Conservation (phyloP, 2,113 vertebrate species). For the Muscicapa adusta region DNA sequence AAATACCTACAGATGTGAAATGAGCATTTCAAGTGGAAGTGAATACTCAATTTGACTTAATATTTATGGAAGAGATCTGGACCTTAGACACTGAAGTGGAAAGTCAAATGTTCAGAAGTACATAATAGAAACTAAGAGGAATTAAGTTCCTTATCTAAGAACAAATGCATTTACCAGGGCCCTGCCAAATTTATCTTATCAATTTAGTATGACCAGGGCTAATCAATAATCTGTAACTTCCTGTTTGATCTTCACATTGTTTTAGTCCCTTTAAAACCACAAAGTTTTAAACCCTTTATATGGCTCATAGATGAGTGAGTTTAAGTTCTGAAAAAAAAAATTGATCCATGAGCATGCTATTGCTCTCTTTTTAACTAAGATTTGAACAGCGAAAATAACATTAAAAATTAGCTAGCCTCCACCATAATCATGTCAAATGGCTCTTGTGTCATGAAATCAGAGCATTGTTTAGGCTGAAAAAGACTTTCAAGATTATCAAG, state of each 20-base stretch:
- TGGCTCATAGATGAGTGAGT: rapidly evolving
- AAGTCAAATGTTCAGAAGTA: neutral
- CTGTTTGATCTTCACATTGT: neutral
- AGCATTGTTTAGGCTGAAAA: neutral
- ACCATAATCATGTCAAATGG: neutral
- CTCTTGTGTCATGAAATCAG: neutral
- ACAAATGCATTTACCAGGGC: neutral
- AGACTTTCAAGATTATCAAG: neutral
- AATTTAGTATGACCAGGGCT: neutral
- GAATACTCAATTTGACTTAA: neutral
- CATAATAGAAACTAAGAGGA: neutral
- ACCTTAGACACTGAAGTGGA: neutral
- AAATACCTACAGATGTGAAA: neutral
- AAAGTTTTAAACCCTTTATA: neutral
- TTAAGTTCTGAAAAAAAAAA: neutral
- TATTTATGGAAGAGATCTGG: neutral
- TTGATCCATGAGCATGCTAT: neutral
- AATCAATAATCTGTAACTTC: neutral
- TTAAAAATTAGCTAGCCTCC: neutral
- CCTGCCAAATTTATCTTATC: neutral
- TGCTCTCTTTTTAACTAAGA: neutral
- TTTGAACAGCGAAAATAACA: neutral
- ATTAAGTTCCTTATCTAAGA: neutral
- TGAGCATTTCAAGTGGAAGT: neutral
- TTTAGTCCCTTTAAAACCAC: neutral